phyloP scores from a whole-genome alignment of 2,113 vertebrate species.

The Lates calcarifer region DNA sequence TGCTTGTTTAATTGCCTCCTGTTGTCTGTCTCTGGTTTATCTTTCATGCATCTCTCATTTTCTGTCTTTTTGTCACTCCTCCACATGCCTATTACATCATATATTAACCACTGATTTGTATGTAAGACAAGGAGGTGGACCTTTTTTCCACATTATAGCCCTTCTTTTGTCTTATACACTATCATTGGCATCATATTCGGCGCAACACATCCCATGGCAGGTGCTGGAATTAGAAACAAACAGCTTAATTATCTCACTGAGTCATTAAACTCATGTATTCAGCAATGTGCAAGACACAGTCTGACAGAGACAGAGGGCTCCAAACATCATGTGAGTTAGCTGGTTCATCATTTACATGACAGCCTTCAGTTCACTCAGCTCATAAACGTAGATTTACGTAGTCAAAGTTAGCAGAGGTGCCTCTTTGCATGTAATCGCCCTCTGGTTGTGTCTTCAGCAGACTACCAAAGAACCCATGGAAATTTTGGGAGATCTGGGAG shows the following conservation, averaged over 20 bases:
- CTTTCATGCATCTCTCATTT: background rate
- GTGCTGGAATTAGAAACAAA: slow-evolving; percentile 10
- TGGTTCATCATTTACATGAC: too few relatives aligned
- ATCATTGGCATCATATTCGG: background rate
- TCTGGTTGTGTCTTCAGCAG: too few relatives aligned
- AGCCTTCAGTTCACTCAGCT: too few relatives aligned
- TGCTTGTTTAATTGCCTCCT: background rate
- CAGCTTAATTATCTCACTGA: slow-evolving; percentile 6
- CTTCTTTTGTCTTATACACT: background rate
- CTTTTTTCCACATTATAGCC: too few relatives aligned
- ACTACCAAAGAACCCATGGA: too few relatives aligned
- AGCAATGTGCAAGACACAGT: too few relatives aligned
- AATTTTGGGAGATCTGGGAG: too few relatives aligned
- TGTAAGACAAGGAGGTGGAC: background rate
- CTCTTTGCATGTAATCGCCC: background rate
- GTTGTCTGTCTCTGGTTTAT: background rate
- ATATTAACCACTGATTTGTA: background rate
- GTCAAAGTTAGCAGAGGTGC: background rate
- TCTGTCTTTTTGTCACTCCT: background rate
- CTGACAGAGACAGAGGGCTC: too few relatives aligned
- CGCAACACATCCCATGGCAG: background rate
- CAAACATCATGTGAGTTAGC: background rate
- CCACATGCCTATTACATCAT: background rate
- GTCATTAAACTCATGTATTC: background rate
- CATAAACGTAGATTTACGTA: too few relatives aligned